Evolutionary conservation across 2,113 vertebrate species (phyloP).

Genomic region (Chlamydotis undulata): DNA sequence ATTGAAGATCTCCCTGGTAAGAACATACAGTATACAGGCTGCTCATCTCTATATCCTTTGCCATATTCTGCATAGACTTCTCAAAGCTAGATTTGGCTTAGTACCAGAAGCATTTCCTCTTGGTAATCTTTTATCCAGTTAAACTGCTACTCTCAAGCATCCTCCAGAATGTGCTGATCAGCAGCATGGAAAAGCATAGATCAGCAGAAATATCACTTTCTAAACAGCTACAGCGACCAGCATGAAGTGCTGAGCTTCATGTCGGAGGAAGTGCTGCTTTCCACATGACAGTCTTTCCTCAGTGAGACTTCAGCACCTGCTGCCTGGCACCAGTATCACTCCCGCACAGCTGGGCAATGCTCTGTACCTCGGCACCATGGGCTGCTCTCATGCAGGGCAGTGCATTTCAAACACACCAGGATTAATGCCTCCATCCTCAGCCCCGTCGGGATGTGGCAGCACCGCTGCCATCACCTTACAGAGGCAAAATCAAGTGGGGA

Average conservation of each 20-base stretch:
- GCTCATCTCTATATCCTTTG: not conserved
- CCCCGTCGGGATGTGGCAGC: not conserved
- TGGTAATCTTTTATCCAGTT: not conserved
- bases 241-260: accelerated
- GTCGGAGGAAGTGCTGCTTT: not conserved
- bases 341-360: not conserved
- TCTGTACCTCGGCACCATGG: not conserved
- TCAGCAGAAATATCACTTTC: not conserved
- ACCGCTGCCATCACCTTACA: not conserved
- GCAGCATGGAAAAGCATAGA: not conserved
- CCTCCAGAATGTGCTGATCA: not conserved
- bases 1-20: not conserved
- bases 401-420: not conserved
- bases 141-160: not conserved
- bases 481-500: not conserved
- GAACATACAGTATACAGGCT: not conserved
- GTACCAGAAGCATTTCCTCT: not conserved
- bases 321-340: not conserved
- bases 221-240: accelerated
- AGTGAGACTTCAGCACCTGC: not conserved
- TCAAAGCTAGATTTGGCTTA: not conserved
- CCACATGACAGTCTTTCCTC: not conserved
- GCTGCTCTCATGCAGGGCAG: not conserved
- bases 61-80: not conserved
- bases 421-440: not conserved